Base-by-base conservation (phyloP, 2,888 invertebrate species). In the Xanthorhoe spadicearia region DNA sequence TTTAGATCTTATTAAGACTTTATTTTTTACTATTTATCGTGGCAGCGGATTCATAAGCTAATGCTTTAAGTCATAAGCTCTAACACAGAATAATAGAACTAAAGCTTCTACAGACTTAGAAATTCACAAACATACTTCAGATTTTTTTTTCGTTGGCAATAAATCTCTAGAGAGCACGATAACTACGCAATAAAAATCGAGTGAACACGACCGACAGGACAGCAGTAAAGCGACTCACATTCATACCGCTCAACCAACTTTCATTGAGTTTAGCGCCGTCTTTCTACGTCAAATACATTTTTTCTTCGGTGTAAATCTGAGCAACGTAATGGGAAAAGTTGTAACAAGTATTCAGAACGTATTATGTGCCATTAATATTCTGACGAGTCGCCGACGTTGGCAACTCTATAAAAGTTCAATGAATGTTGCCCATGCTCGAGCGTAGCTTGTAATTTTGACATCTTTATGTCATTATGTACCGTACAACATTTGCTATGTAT, bases 311-410 rank as follows among this genome's bases (percentile, higher is more conserved):
- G 85, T 85, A 88, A 91, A 90, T 89, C 87, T 86, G 84, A 82
- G 78, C 83, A 78, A 77, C 81, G 84, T 92, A 92, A 92, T 92
- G 89, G 91, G 90, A 92, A 92, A 92, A 92, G 92, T 92, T 92
- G 86, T 90, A 90, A 90, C 86, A 92, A 90, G 92, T 90, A 90
- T 92, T 90, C 88, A 79, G 85, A 88, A 88, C 86, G 87, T 89
- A 90, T 90, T 91, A 90, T 87, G 83, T 85, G 81, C 84, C 86
- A 90, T 92, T 92, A 91, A 92, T 91, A 92, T 92, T 92, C 90
- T 84, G 87, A 85, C 83, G 85, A 87, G 86, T 85, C 82, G 82
- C 77, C 84, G 83, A 78, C 85, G 83, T 75, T 76, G 84, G 80
- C 75, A 83, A 85, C 84, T 88, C 86, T 80, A 88, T 86, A 84